Conservation (phyloP, 2,113 vertebrate species). For the Ginglymostoma cirratum region DNA sequence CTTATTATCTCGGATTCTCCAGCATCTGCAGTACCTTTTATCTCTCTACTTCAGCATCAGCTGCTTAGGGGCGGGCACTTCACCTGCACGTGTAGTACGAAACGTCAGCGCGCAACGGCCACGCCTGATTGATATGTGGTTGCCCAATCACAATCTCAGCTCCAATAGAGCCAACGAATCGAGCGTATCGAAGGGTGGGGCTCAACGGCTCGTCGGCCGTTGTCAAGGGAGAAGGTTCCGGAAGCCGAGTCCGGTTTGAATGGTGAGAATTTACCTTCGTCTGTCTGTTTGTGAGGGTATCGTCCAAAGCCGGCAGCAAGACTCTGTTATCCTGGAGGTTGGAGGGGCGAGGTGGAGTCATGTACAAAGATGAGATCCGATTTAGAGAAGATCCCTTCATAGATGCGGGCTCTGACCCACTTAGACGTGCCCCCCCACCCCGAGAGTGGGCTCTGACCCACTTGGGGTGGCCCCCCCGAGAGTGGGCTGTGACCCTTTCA, state of each 20-base stretch:
- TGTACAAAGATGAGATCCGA: not conserved
- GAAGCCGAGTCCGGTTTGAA: slow-evolving; percentile 14
- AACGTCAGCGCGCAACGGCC: not conserved
- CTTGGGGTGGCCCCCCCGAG: not conserved
- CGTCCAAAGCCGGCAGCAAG: not conserved
- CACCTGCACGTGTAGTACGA: not conserved
- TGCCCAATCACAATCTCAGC: not conserved
- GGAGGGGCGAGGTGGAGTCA: not conserved
- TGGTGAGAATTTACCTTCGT: not conserved
- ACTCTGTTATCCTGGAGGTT: not conserved
- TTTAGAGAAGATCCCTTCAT: not conserved
- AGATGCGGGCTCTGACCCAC: too few relatives aligned
- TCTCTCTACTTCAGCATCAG: not conserved
- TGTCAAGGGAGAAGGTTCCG: slow-evolving; percentile 33
- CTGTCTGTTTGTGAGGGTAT: not conserved
- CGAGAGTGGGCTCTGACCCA: not conserved
- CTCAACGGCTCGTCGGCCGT: not conserved
- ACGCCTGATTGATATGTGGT: not conserved
- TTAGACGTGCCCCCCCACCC: not conserved
- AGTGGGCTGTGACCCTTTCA: not conserved
- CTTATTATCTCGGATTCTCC: too few relatives aligned
- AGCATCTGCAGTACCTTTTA: too few relatives aligned
- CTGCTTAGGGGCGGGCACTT: not conserved
- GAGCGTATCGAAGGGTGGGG: not conserved
- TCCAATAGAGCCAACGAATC: not conserved